Conservation (phyloP, 2,113 vertebrate species). For the Pica pica region DNA sequence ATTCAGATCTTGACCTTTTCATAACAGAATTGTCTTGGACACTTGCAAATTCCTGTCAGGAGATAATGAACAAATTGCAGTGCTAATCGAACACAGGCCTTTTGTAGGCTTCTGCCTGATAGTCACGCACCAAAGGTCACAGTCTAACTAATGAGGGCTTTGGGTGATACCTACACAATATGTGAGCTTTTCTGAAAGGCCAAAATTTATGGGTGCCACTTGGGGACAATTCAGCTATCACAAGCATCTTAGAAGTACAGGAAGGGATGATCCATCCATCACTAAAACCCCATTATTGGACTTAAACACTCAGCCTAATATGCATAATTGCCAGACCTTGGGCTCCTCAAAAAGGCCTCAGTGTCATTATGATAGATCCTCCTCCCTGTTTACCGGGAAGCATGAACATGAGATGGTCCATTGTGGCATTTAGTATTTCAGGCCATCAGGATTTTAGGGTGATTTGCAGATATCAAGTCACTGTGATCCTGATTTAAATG, state of each 20-base stretch:
- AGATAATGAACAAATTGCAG: constrained; percentile 76
- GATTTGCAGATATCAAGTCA: constrained; percentile 65
- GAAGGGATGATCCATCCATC: constrained; percentile 55
- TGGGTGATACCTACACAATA: constrained; percentile 67
- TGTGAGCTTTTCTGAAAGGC: constrained; percentile 68
- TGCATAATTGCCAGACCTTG: constrained; percentile 55
- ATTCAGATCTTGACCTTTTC: constrained; percentile 70
- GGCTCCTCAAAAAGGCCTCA: constrained; percentile 54
- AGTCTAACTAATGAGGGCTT: constrained; percentile 72
- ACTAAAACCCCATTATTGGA: constrained; percentile 50
- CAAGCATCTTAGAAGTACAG: constrained; percentile 56
- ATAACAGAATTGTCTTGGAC: constrained; percentile 71
- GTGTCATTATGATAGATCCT: constrained; percentile 69
- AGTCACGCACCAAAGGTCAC: constrained; percentile 73
- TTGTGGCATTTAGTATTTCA: constrained; percentile 57
- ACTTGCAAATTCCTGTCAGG: constrained; percentile 73
- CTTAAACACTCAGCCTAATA: constrained; percentile 56
- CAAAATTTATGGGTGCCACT: constrained; percentile 69
- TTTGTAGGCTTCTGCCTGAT: constrained; percentile 60
- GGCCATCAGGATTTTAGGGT: constrained; percentile 52
- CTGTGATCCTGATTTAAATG: constrained; percentile 54
- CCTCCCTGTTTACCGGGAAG: constrained; percentile 63
- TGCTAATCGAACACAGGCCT: constrained; percentile 71
- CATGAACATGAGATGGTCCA: constrained; percentile 52
- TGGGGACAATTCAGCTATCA: constrained; percentile 66